Conservation (phyloP, 2,113 vertebrate genomes). For the Phaetusa simplex region DNA sequence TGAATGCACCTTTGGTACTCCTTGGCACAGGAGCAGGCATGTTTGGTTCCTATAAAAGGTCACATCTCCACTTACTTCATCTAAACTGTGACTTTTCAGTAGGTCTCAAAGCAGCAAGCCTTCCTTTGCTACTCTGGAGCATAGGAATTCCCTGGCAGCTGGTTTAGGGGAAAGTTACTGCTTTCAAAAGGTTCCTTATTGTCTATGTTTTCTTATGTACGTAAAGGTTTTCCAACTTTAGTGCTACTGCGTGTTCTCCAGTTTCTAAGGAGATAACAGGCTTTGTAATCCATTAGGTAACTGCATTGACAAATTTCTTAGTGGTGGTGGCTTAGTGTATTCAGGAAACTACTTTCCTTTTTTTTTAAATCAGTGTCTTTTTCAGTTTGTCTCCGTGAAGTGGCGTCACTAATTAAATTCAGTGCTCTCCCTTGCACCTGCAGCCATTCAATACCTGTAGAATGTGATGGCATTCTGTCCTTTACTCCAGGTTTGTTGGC, state of each 20-base stretch:
- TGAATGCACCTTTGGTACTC: not conserved
- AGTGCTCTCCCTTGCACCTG: not conserved
- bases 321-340: not conserved
- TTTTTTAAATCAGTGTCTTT: not conserved
- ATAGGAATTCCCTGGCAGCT: not conserved
- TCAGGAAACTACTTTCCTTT: not conserved
- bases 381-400: not conserved
- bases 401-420: not conserved
- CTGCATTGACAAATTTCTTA: not conserved
- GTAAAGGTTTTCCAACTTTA: not conserved
- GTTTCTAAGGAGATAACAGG: not conserved
- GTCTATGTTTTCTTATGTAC: not conserved
- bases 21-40: not conserved
- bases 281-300: not conserved
- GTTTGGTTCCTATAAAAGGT: not conserved
- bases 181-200: not conserved
- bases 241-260: not conserved
- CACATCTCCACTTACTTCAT: not conserved
- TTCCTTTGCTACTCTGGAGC: not conserved
- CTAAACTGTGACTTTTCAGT: not conserved
- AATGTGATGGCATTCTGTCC: not conserved
- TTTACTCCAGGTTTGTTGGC: not conserved
- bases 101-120: not conserved
- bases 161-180: not conserved
- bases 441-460: not conserved